phyloP scores from a whole-genome alignment of 2,888 invertebrate genomes.

The Amphipyra tragopoginis region DNA sequence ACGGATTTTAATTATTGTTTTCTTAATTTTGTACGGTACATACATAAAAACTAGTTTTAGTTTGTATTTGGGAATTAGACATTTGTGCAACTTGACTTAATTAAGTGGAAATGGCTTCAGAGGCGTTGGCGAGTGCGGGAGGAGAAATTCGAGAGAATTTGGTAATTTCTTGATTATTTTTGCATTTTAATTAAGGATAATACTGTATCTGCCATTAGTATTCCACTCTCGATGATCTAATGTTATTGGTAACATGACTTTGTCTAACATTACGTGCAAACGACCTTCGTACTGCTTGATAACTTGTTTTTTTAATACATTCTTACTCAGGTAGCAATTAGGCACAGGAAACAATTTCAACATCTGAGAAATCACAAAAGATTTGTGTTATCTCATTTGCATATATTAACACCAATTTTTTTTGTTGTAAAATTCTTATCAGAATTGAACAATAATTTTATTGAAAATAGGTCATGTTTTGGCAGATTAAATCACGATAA shows the following conservation, averaged over 20 bases:
- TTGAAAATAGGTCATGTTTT: conserved; percentile 30
- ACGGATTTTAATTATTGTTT: conserved; percentile 27
- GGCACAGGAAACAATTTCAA: not conserved
- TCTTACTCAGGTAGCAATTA: conserved; percentile 4
- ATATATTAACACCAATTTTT: too few species aligned
- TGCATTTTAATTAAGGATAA: conserved; percentile 17
- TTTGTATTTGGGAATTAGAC: conserved; percentile 11
- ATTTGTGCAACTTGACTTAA: conserved; percentile 12
- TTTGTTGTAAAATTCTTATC: too few species aligned
- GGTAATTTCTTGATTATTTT: conserved; percentile 66
- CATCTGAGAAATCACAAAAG: too few species aligned
- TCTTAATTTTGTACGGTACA: conserved; percentile 21
- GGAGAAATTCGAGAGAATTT: conserved; percentile 84
- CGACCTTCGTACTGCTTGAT: conserved; percentile 69
- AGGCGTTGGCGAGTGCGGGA: conserved; percentile 71
- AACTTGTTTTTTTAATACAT: conserved; percentile 35
- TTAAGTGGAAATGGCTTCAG: conserved; percentile 75
- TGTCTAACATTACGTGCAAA: conserved; percentile 30
- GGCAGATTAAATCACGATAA: not conserved
- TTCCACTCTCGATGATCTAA: conserved; percentile 23
- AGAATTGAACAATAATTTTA: not conserved
- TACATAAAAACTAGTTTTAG: conserved; percentile 17
- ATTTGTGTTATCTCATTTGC: not conserved
- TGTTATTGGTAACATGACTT: conserved; percentile 19
- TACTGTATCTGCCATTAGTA: conserved; percentile 24